Evolutionary conservation across 2,113 vertebrate species (phyloP).

Genomic region (Aramus guarauna): DNA sequence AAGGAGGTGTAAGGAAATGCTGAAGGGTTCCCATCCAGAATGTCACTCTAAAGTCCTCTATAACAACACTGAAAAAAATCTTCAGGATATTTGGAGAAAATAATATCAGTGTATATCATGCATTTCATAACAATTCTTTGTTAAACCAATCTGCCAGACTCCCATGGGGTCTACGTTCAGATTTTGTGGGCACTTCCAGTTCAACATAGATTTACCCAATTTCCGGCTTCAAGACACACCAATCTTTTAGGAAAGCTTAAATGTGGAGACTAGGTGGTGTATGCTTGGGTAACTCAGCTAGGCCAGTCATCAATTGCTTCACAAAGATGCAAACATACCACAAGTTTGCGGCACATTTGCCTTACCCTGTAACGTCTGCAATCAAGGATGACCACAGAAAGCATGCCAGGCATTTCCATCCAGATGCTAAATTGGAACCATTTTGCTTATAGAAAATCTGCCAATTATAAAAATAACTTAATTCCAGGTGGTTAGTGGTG

Average conservation of each 20-base stretch:
- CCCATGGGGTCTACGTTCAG: not conserved
- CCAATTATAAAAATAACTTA: slow-evolving; percentile 23
- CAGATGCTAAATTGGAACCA: slow-evolving; percentile 8
- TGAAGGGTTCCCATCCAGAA: not conserved
- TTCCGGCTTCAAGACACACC: not conserved
- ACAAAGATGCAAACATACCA: not conserved
- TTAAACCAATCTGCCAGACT: not conserved
- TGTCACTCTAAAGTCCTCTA: not conserved
- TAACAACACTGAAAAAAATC: not conserved
- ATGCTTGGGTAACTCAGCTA: not conserved
- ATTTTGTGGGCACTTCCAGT: not conserved
- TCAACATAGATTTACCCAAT: not conserved
- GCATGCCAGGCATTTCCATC: not conserved
- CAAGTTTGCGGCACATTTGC: not conserved
- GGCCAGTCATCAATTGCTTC: not conserved
- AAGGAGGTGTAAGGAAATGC: not conserved
- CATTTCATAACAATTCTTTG: not conserved
- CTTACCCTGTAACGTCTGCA: not conserved
- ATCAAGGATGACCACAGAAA: not conserved
- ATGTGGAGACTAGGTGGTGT: not conserved
- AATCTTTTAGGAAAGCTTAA: not conserved
- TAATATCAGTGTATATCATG: not conserved
- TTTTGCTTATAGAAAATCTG: slow-evolving; percentile 17
- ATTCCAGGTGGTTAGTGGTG: not conserved
- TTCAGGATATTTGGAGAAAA: not conserved